A percentile compares a stretch with the other conserved stretches of the same genome.
These are phyloP conservation scores for Drosophila carrolli DNA, from an alignment of 1,140 invertebrate species.

Conservation along the genomic window DNA sequence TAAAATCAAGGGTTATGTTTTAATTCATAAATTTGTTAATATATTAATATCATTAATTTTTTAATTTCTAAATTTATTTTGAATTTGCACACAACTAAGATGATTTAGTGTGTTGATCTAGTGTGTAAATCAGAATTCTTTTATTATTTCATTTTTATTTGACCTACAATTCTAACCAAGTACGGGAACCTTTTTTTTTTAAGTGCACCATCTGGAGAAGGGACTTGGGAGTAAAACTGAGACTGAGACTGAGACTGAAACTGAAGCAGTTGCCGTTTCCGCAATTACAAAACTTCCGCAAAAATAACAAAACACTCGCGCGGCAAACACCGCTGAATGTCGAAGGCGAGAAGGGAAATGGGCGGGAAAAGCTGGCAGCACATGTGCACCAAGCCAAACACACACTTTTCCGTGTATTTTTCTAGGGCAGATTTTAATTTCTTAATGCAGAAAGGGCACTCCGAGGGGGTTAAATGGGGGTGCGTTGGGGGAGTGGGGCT, in stretches of 20 bases:
- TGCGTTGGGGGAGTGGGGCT: background rate
- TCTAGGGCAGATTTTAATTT: slow-evolving; percentile 78
- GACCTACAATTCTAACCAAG: too few species aligned
- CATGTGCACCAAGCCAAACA: slow-evolving; percentile 54
- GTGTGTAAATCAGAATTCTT: too few species aligned
- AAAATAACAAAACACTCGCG: slow-evolving; percentile 79
- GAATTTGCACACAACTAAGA: too few species aligned
- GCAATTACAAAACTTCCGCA: slow-evolving; percentile 80
- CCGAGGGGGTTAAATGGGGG: slow-evolving; percentile 4
- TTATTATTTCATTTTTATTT: too few species aligned
- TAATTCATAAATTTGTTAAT: background rate
- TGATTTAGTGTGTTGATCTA: too few species aligned
- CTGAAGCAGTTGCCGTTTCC: slow-evolving; percentile 76
- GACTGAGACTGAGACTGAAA: slow-evolving; percentile 13
- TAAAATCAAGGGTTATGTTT: too few species aligned
- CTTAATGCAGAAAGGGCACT: slow-evolving; percentile 78
- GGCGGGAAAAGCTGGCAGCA: slow-evolving; percentile 31
- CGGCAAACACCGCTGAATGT: slow-evolving; percentile 13
- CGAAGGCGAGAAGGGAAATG: background rate
- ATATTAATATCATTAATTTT: too few species aligned
- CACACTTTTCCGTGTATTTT: slow-evolving; percentile 54
- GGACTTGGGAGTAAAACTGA: slow-evolving; percentile 20
- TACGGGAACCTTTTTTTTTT: background rate
- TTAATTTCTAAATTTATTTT: background rate
- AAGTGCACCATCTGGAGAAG: slow-evolving; percentile 27